Conservation (phyloP, 1,140 invertebrate genomes). For the Drosophila sucinea region DNA sequence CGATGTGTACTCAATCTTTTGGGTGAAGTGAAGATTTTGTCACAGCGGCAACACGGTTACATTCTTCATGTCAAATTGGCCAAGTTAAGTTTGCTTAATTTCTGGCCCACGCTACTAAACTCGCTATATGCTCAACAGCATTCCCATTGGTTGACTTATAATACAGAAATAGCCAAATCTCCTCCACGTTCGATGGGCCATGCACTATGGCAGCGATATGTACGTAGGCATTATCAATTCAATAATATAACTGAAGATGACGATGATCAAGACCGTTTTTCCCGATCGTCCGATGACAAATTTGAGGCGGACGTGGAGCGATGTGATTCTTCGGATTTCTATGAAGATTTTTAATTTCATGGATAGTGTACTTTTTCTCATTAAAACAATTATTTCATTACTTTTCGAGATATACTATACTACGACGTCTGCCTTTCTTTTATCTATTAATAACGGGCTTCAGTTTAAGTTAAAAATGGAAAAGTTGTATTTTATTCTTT, state of each 20-base stretch:
- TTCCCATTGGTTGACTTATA: constrained; percentile 52
- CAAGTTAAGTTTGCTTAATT: constrained; percentile 16
- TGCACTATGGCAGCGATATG: constrained; percentile 29
- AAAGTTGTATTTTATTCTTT: too few relatives aligned
- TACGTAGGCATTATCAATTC: neutral
- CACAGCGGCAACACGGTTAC: constrained; percentile 48
- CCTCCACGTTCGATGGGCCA: neutral
- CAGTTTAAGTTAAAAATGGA: too few relatives aligned
- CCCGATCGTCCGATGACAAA: neutral
- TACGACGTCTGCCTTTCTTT: too few relatives aligned
- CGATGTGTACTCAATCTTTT: constrained; percentile 55
- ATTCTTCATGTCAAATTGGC: constrained; percentile 49
- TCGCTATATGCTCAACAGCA: constrained; percentile 37
- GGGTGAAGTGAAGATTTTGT: constrained; percentile 37
- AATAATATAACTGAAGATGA: neutral
- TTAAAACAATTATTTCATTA: neutral
- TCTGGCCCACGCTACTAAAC: constrained; percentile 47
- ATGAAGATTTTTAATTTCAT: constrained; percentile 5
- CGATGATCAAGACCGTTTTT: neutral
- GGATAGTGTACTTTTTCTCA: too few relatives aligned
- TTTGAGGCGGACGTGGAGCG: neutral
- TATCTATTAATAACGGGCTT: too few relatives aligned
- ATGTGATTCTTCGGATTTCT: neutral
- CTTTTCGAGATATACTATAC: too few relatives aligned
- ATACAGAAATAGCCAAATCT: constrained; percentile 18